phyloP scores from a whole-genome alignment of 1,140 invertebrate genomes.

The Temnothorax curvispinosus region DNA sequence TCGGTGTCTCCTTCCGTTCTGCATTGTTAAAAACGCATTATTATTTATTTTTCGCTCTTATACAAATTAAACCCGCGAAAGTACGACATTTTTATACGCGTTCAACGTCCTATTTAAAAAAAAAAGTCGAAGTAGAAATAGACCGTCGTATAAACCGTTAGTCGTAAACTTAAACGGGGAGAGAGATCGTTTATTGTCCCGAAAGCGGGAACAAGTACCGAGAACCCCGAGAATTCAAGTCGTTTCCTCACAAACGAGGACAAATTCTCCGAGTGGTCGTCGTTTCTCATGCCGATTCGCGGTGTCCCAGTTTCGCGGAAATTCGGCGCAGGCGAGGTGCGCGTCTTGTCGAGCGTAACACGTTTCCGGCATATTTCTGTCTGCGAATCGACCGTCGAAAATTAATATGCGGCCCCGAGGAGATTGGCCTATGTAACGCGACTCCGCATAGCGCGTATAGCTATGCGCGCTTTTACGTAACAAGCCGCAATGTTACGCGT shows the following conservation, averaged over 20 bases:
- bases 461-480: conserved; percentile 9
- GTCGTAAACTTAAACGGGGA: conserved; percentile 14
- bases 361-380: conserved; percentile 22
- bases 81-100: not conserved
- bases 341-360: not conserved
- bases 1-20: not conserved
- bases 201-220: not conserved
- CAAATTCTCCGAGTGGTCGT: conserved; percentile 32
- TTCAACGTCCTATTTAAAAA: not conserved
- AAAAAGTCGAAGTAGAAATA: not conserved
- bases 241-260: conserved; percentile 29
- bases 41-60: not conserved
- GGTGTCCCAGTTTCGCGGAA: conserved; percentile 37
- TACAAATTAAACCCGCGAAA: not conserved
- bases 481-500: not conserved
- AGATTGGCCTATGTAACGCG: not conserved
- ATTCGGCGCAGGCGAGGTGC: not conserved
- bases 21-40: not conserved
- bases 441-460: not conserved
- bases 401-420: conserved; percentile 11
- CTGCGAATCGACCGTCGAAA: not conserved
- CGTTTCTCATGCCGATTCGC: conserved; percentile 36
- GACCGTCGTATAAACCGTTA: not conserved
- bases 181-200: conserved; percentile 7
- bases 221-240: not conserved